A percentile compares a stretch with the other conserved stretches of the same genome.
Conservation (phyloP, 1,140 invertebrate species). For the Neocloeon triangulifer region DNA sequence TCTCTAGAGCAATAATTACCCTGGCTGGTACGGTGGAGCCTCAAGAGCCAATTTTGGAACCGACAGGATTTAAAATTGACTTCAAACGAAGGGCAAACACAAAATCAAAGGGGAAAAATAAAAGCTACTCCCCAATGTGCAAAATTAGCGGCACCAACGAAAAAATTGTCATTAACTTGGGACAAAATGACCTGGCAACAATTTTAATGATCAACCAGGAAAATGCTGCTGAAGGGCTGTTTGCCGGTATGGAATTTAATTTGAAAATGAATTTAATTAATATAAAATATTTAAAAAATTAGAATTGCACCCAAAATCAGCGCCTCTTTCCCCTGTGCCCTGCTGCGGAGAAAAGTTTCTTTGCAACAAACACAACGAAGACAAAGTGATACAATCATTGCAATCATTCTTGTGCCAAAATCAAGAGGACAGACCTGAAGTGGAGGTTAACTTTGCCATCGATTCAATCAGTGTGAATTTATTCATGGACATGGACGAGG, state of each 20-base stretch:
- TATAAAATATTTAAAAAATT: slow-evolving; percentile 5
- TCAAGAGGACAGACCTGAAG: slow-evolving; percentile 31
- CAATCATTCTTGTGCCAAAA: slow-evolving; percentile 45
- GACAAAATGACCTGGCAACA: slow-evolving; percentile 44
- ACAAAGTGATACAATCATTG: slow-evolving; percentile 38
- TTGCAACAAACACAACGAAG: slow-evolving; percentile 16
- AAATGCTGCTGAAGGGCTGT: slow-evolving; percentile 26
- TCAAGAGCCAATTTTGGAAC: slow-evolving; percentile 55
- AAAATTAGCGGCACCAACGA: slow-evolving; percentile 44
- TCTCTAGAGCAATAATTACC: slow-evolving; percentile 48
- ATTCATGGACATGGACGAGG: slow-evolving; percentile 48
- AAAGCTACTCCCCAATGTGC: slow-evolving; percentile 22
- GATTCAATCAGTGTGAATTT: slow-evolving; percentile 44
- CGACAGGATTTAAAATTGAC: slow-evolving; percentile 43
- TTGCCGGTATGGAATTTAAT: slow-evolving; percentile 13
- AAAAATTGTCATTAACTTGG: slow-evolving; percentile 36
- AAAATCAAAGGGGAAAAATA: slow-evolving; percentile 13
- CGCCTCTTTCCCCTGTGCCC: slow-evolving; percentile 8
- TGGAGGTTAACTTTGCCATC: slow-evolving; percentile 30
- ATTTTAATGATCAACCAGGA: slow-evolving; percentile 43
- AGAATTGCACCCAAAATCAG: slow-evolving; percentile 11
- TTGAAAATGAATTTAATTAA: neutral
- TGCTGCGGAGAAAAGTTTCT: neutral
- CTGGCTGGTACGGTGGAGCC: slow-evolving; percentile 42
- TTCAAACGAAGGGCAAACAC: slow-evolving; percentile 36